These are phyloP conservation scores for Scarus forsteni DNA, from an alignment of 2,797 vertebrate genomes.

Conservation along the genomic window DNA sequence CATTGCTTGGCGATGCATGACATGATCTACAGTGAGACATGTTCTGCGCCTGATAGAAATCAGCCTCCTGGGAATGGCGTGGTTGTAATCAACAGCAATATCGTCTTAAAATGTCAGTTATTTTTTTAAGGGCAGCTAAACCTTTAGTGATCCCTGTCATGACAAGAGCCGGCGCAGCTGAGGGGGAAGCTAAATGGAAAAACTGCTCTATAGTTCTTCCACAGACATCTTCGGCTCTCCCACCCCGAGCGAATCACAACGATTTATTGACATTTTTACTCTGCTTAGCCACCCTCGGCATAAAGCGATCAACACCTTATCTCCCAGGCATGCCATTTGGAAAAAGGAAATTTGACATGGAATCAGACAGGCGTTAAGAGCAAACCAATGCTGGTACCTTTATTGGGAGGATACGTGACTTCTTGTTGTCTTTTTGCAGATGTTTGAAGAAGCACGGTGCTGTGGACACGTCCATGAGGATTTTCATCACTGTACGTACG, in stretches of 20 bases:
- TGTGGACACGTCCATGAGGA: constrained; percentile 30
- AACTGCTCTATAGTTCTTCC: constrained; percentile 62
- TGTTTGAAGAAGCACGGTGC: constrained; percentile 17
- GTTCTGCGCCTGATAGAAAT: constrained; percentile 65
- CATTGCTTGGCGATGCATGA: constrained; percentile 56
- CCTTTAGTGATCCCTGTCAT: constrained; percentile 63
- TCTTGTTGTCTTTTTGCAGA: constrained; percentile 35
- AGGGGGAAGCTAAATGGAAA: constrained; percentile 65
- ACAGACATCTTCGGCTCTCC: constrained; percentile 55
- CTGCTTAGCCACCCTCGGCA: constrained; percentile 65
- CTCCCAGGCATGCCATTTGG: constrained; percentile 62
- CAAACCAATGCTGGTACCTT: constrained; percentile 51
- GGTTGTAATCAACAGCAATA: constrained; percentile 74
- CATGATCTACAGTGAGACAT: constrained; percentile 59
- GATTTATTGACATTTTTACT: constrained; percentile 82
- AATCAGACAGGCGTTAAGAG: constrained; percentile 69
- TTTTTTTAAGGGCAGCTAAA: constrained; percentile 57
- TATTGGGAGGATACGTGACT: constrained; percentile 51
- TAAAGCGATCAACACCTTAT: constrained; percentile 70
- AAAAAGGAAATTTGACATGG: constrained; percentile 56
- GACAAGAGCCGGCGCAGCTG: constrained; percentile 65
- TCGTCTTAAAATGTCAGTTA: constrained; percentile 76
- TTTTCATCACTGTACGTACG: constrained; percentile 38
- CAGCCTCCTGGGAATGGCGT: constrained; percentile 59
- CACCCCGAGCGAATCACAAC: constrained; percentile 69